Base-by-base conservation (phyloP, 2,797 vertebrate genomes). In the Anableps anableps region DNA sequence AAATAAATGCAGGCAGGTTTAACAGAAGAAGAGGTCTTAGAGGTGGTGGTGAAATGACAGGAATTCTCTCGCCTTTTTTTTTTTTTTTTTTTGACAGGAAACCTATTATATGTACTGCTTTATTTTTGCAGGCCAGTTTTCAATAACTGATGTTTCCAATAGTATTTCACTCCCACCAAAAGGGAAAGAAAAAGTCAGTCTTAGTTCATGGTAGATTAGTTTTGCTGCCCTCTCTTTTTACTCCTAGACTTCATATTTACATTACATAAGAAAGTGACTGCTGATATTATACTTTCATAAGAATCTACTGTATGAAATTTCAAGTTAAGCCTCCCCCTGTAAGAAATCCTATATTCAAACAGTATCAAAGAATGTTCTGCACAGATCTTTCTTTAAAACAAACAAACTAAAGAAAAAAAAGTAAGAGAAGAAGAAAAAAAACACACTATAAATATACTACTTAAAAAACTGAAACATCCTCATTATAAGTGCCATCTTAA, bases 1-100 rank as follows among this genome's bases (percentile, higher is more conserved):
- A 98, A 98, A 99, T 97, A 99, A 98, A 98, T 92, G 95, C 84
- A 86, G 89, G 82, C 88, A 82, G 90, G 91, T 95, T 94, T 90
- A 92, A 88, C 95, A 95, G 89, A 89, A 92, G 94, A 91, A 94
- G 94, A 91, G 83, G 82, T 93, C 92, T 94, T 93, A 82, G 77
- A 88, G 86, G 93, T 92, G 92, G 82, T 79, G 81, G 83, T 26
- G 93, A 90, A 89, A 91, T 86, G 91, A 91, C 91, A 85, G 88
- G 91, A 95, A 94, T 91, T 93, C 74, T 85, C 89, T 91, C 84
- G 88, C 88, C 90, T 92, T 91, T 90, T 34, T 34, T 62, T 38
- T 43, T 62, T 38, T 43, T 66, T 68, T 70, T 70, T 43, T 92
- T 89, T 94, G 90, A 96, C 95, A 96, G 94, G 94, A 95, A 94